Base-by-base conservation (phyloP, 1,140 invertebrate genomes). In the Samia ricini region DNA sequence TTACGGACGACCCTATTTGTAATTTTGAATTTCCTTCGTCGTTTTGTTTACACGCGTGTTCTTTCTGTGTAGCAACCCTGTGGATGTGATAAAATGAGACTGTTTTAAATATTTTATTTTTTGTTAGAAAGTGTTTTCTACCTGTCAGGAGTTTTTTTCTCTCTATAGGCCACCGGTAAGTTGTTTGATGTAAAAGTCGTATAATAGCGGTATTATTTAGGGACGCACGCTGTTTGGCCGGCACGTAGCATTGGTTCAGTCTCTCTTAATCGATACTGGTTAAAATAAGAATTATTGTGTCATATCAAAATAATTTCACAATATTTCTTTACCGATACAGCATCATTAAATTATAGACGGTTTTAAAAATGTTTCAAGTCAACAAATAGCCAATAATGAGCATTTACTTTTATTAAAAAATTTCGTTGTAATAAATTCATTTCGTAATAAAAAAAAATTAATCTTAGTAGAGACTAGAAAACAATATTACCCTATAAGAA, bases 141-240 rank as follows among this genome's bases (percentile, higher is more conserved):
- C 66, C 66, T 72, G 64, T 58, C 67, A 60, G 68, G 76, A 72
- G 69, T 77, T 77, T 74, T 77, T 76, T n/a, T n/a, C n/a, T n/a
- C n/a, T n/a, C 68, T 76, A 60, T 63, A 66, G 64, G 60, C 58
- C 61, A 76, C 76, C 76, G 81, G 78, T 84, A 79, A 42, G 33
- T 42, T 71, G 79, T 79, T 71, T 68, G 65, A 67, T 61, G 74
- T 72, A 64, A 49, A 61, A 71, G 57, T 63, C n/a, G 63, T 69
- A 63, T 72, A 70, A 77, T 70, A 78, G 76, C 73, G 76, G 73
- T 76, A 81, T 68, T 74, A 71, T 75, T 76, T 73, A 73, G 72
- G 74, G 74, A 78, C 66, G 73, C 71, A 52, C 57, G 64, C 12
- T 42, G 33, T 56, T 51, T 54, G 59, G 63, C 51, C 54, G 60